Base-by-base conservation (phyloP, 2,888 invertebrate genomes). In the Caenorhabditis afra region DNA sequence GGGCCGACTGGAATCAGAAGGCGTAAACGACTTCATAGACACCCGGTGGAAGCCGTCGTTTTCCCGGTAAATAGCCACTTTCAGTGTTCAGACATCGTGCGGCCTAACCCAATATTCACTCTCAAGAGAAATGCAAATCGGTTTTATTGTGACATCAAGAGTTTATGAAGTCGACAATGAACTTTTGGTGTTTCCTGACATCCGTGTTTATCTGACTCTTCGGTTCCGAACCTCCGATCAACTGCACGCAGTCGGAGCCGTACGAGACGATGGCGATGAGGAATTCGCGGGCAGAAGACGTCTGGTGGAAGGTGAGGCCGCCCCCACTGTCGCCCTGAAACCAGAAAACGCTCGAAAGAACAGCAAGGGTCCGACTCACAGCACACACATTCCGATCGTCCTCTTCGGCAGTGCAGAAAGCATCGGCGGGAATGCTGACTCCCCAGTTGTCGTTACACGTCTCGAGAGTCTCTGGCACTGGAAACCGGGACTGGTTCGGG, bases 291-390 rank as follows among this genome's bases (percentile, higher is more conserved):
- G 58, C 18, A 0, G 58, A 47, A 14, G 49, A 41, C 0, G 45
- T 5, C 4, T 44, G 44, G 22, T 58, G 39, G 52, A 67, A 74
- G 0, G 67, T 79, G 11, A 79, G 18, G 16, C 79, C 79, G 49
- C 79, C 79, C n/a, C 79, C 79, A 45, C 71, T 71, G 53, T 79
- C 79, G 23, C 79, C 79, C 79, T 79, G 58, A 49, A 62, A 29
- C 14, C 11, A 16, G 8, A 22, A 5, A 44, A n/a, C 11, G 37
- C 18, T 12, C 11, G 8, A 11, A 18, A 11, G 3, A 16, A 14
- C 29, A 5, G 29, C 7, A 5, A 5, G 29, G 29, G 29, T 5
- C 3, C 7, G 7, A 64, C 66, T 3, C 10, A 79, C 79, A 10
- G 73, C 55, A 53, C 79, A 79, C 5, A 79, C 79, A 29, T 79